Conservation (phyloP, 2,888 invertebrate genomes). For the Idaea dimidiata region DNA sequence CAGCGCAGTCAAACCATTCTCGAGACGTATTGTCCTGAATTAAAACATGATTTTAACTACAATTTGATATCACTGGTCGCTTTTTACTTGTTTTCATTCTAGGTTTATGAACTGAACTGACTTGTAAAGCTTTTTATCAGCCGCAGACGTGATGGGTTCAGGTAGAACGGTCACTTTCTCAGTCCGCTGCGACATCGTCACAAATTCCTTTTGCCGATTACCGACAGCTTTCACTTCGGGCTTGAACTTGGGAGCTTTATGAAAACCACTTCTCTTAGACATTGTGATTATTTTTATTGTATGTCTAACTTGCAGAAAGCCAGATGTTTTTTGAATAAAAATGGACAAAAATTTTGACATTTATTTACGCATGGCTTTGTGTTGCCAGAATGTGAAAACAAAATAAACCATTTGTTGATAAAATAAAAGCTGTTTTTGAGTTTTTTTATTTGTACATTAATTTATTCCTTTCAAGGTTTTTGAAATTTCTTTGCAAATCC, state of each 20-base stretch:
- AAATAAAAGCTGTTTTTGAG: too few relatives aligned
- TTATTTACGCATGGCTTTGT: slow-evolving; percentile 34
- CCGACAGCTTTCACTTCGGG: slow-evolving; percentile 61
- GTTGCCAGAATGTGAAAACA: background rate
- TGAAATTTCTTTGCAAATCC: too few relatives aligned
- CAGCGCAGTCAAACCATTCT: slow-evolving; percentile 87
- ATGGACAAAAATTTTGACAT: slow-evolving; percentile 74
- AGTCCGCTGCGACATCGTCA: slow-evolving; percentile 45
- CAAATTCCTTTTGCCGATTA: slow-evolving; percentile 40
- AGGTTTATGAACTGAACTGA: slow-evolving; percentile 44
- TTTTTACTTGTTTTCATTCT: background rate
- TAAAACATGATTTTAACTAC: slow-evolving; percentile 7
- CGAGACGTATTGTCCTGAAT: slow-evolving; percentile 58
- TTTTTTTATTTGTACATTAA: too few relatives aligned
- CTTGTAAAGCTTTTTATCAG: slow-evolving; percentile 90
- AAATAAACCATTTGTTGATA: background rate
- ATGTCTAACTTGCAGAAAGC: slow-evolving; percentile 48
- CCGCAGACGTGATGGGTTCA: slow-evolving; percentile 85
- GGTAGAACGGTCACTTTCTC: slow-evolving; percentile 72
- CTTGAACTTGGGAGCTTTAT: slow-evolving; percentile 63
- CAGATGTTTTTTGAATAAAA: slow-evolving; percentile 70
- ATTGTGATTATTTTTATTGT: slow-evolving; percentile 38
- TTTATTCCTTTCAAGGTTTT: too few relatives aligned
- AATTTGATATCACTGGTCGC: background rate
- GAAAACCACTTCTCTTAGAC: slow-evolving; percentile 67